Conservation (phyloP, 2,888 invertebrate genomes). For the Dorcus hopei region DNA sequence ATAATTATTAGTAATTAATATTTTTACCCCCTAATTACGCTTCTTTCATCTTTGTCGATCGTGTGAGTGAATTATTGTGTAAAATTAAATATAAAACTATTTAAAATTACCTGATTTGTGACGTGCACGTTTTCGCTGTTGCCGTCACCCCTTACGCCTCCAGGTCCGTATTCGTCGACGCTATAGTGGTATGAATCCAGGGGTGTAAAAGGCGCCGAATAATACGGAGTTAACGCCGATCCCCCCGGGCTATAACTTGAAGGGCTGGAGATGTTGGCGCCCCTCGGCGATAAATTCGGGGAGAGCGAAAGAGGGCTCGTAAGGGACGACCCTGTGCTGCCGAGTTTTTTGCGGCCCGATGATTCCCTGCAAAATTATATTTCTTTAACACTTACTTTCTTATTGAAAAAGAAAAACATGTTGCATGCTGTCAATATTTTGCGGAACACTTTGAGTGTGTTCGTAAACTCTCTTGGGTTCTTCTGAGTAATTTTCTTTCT, state of each 20-base stretch:
- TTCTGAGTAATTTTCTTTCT: too few relatives aligned
- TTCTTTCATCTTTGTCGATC: too few relatives aligned
- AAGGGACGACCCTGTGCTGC: conserved; percentile 53
- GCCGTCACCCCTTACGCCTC: conserved; percentile 25
- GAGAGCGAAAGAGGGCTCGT: conserved; percentile 48
- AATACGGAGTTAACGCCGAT: conserved; percentile 45
- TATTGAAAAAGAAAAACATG: too few relatives aligned
- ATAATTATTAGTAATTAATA: too few relatives aligned
- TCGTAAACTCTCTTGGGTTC: too few relatives aligned
- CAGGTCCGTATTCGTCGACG: conserved; percentile 32
- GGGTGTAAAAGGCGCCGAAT: conserved; percentile 43
- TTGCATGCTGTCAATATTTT: background rate
- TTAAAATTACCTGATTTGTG: conserved; percentile 53
- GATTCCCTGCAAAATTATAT: background rate
- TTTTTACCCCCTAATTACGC: too few relatives aligned
- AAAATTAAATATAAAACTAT: too few relatives aligned
- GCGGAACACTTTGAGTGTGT: background rate
- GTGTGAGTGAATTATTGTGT: too few relatives aligned
- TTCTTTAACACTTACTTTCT: too few relatives aligned
- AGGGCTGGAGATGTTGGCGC: conserved; percentile 28
- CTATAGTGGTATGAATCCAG: conserved; percentile 43
- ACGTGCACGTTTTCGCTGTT: conserved; percentile 50
- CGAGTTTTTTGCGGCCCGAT: conserved; percentile 37
- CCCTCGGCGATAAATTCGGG: conserved; percentile 46
- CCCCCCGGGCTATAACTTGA: conserved; percentile 52